A percentile compares a stretch with the other conserved stretches of the same genome.
Evolutionary conservation across 2,797 vertebrate species (phyloP).

Genomic region (Odontamblyopus lacepedii): DNA sequence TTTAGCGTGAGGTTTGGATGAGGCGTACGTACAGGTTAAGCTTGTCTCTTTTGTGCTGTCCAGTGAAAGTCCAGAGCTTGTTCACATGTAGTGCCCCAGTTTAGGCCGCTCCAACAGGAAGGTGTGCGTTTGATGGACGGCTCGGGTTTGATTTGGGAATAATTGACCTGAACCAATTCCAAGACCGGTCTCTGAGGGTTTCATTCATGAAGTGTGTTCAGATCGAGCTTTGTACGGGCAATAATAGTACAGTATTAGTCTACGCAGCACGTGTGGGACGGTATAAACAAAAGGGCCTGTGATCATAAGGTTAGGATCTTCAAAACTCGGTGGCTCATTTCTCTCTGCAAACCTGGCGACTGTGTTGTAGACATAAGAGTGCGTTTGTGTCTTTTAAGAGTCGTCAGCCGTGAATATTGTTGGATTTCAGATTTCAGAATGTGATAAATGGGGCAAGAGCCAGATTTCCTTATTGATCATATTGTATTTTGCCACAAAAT

Average conservation of each 20-base stretch:
- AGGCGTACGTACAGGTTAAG: no score
- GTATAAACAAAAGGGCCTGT: no score
- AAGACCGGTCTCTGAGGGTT: background rate
- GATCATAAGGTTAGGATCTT: no score
- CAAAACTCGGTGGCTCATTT: no score
- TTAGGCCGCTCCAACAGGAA: background rate
- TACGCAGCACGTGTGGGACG: background rate
- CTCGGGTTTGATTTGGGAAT: background rate
- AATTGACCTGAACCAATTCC: background rate
- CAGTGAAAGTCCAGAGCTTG: background rate
- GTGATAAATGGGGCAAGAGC: no score
- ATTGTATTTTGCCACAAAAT: no score
- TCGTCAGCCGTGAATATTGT: no score
- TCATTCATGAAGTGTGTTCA: background rate
- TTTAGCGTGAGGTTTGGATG: no score
- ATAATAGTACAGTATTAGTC: background rate
- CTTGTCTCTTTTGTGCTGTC: background rate
- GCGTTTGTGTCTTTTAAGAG: background rate
- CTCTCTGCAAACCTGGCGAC: no score
- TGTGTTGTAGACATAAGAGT: background rate
- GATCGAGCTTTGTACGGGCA: background rate
- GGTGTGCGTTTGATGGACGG: background rate
- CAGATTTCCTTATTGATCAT: no score
- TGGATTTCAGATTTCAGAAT: no score
- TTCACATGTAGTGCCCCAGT: background rate